Base-by-base conservation (phyloP, 2,888 invertebrate genomes). In the Gerris lacustris region DNA sequence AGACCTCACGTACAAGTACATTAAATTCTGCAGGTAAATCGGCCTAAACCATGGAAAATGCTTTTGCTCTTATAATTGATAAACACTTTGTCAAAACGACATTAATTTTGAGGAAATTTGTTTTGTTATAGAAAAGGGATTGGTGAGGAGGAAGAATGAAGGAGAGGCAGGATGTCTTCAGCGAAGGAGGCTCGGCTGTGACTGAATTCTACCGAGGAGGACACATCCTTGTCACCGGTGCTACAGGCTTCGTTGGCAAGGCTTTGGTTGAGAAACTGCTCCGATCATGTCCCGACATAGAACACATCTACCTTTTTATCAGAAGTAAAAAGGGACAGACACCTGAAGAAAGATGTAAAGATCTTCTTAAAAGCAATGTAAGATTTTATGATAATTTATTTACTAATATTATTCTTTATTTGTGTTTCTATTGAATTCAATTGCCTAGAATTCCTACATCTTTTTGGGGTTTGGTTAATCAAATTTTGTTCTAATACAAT, bases 161-260 rank as follows among this genome's bases (percentile, higher is more conserved):
- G 55, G 55, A 55, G 11, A 1, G 15, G 11, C 55, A 55, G 15
- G 55, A 55, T 55, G 55, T 55, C 9, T 15, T 55, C 11, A 15
- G 55, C 11, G 55, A 55, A 11, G 15, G 11, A 9, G 9, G 11
- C 55, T 55, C 55, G 55, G 11, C 55, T 72, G 79, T 81, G 55
- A 75, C 81, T 67, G 77, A 79, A 11, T 86, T 84, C 78, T 87
- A 84, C 78, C 81, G 83, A 4, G 84, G 82, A 0, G 79, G 84
- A 1, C 81, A 83, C 1, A 79, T 86, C 70, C 77, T 86, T 63
- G 81, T 86, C 63, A 85, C 85, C 31, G 89, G 89, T 6, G 87
- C 85, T 6, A 92, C 91, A 18, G 95, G 96, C n/a, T 96, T 96
- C 80, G 86, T 96, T 68, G 96, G 96, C 47, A 96, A 96, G 82